These are phyloP conservation scores for Heteromurus nitidus DNA, from an alignment of 2,888 invertebrate species.

Conservation along the genomic window DNA sequence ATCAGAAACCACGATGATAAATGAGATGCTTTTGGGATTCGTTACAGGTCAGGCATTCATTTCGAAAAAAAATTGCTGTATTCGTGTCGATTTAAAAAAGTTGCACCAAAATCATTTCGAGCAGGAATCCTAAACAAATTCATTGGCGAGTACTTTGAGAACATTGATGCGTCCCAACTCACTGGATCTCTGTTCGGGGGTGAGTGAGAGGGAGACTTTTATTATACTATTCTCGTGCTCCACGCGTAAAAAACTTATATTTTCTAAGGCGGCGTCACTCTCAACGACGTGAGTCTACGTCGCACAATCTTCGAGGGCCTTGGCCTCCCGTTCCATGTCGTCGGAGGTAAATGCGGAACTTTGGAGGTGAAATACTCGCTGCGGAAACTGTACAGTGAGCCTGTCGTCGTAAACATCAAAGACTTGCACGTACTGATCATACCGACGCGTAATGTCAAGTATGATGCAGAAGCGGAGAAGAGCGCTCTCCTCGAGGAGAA, in stretches of 20 bases:
- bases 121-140: slow-evolving; percentile 88
- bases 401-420: slow-evolving; percentile 92
- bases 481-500: slow-evolving; percentile 85
- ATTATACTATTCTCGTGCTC: neutral
- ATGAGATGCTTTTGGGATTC: slow-evolving; percentile 41
- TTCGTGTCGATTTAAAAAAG: neutral
- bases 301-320: slow-evolving; percentile 89
- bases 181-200: slow-evolving; percentile 98
- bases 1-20: neutral
- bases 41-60: slow-evolving; percentile 34
- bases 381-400: slow-evolving; percentile 95
- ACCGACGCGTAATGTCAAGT: slow-evolving; percentile 87
- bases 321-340: slow-evolving; percentile 92
- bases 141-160: slow-evolving; percentile 96
- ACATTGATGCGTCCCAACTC: slow-evolving; percentile 93
- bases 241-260: too few species aligned
- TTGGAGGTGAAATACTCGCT: slow-evolving; percentile 96
- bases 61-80: neutral
- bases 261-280: slow-evolving; percentile 91
- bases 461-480: slow-evolving; percentile 90
- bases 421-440: slow-evolving; percentile 90
- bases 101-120: neutral
- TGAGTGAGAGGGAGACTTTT: slow-evolving; percentile 75
- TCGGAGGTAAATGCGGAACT: slow-evolving; percentile 93
- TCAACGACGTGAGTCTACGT: slow-evolving; percentile 91